Percentiles rank a stretch among this genome's conserved stretches.
Conservation (phyloP, 2,888 invertebrate species). For the Hypolimnas misippus region DNA sequence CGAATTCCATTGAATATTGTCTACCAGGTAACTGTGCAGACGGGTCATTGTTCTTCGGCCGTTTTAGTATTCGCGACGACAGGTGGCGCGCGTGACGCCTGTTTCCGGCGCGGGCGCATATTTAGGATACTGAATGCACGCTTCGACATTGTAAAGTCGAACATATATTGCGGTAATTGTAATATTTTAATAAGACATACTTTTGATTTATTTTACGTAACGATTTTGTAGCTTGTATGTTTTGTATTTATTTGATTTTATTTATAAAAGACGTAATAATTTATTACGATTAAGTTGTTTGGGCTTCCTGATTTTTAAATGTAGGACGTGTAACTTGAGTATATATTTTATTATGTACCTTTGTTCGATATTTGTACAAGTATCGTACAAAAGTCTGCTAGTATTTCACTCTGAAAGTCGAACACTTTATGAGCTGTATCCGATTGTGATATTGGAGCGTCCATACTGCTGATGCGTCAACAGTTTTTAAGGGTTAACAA, state of each 20-base stretch:
- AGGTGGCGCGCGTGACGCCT: constrained; percentile 64
- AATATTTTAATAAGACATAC: not conserved
- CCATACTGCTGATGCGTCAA: constrained; percentile 23
- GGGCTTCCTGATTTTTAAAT: no score
- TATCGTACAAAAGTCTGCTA: no score
- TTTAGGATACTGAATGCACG: constrained; percentile 53
- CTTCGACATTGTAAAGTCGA: constrained; percentile 31
- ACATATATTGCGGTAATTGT: constrained; percentile 19
- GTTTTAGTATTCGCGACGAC: constrained; percentile 70
- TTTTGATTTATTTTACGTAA: no score
- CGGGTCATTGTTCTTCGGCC: constrained; percentile 66
- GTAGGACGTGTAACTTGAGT: no score
- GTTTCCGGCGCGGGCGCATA: constrained; percentile 68
- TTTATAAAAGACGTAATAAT: no score
- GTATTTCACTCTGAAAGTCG: constrained; percentile 1
- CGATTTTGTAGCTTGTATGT: no score
- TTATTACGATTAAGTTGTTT: no score
- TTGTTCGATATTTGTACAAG: no score
- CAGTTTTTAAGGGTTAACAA: constrained; percentile 18
- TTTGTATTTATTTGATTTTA: no score
- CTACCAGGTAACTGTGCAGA: constrained; percentile 45
- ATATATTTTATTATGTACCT: no score
- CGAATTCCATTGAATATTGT: constrained; percentile 23
- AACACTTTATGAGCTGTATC: constrained; percentile 21
- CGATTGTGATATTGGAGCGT: constrained; percentile 13